These are phyloP conservation scores for Notarius lentiginosus DNA, from an alignment of 2,113 vertebrate genomes.

Conservation along the genomic window DNA sequence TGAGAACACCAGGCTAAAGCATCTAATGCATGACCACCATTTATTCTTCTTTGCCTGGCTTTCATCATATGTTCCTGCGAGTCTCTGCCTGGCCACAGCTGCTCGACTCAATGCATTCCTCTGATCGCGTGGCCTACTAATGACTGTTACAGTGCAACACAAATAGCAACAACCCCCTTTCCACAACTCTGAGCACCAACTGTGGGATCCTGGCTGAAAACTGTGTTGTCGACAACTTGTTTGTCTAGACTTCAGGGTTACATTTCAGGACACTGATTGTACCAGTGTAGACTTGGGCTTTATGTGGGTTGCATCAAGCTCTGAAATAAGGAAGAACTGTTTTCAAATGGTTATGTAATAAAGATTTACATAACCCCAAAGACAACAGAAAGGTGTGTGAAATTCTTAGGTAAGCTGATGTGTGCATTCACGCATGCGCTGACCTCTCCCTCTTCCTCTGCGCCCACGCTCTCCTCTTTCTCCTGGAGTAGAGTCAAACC, in stretches of 20 bases:
- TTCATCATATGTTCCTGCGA: not conserved
- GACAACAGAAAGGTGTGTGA: not conserved
- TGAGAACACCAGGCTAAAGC: not conserved
- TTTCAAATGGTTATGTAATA: not conserved
- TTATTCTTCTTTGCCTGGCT: not conserved
- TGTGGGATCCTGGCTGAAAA: slow-evolving; percentile 6
- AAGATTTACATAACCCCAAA: not conserved
- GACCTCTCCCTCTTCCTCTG: slow-evolving; percentile 83
- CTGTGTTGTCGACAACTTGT: not conserved
- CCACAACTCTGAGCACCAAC: slow-evolving; percentile 16
- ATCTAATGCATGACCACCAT: not conserved
- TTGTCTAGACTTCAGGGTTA: not conserved
- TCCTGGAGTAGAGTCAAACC: slow-evolving; percentile 82
- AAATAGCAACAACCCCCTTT: slow-evolving; percentile 58
- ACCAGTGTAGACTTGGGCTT: too few relatives aligned
- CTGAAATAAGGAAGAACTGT: not conserved
- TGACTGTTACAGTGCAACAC: slow-evolving; percentile 44
- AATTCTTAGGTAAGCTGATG: not conserved
- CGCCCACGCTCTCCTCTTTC: slow-evolving; percentile 86
- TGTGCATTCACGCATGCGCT: slow-evolving; percentile 43
- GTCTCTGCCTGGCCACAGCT: slow-evolving; percentile 37
- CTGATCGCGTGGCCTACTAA: slow-evolving; percentile 43
- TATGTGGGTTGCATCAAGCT: not conserved
- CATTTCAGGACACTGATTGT: not conserved
- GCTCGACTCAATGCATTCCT: slow-evolving; percentile 50